Base-by-base conservation (phyloP, 2,113 vertebrate genomes). In the Spea bombifrons region DNA sequence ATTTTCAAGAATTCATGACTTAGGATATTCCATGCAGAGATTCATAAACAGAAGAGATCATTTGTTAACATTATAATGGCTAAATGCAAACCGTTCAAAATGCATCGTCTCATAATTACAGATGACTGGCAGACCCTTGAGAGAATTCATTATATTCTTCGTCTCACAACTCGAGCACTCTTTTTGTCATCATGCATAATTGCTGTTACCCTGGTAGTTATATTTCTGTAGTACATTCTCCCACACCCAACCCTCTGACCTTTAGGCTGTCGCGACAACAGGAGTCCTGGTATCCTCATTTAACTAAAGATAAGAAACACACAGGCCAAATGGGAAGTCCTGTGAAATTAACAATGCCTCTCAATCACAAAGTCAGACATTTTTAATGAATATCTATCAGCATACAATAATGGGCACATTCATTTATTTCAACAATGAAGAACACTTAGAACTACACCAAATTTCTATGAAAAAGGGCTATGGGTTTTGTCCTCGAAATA, bases 121-220 rank as follows among this genome's bases (percentile, higher is more conserved):
- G 78, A 80, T 74, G 78, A 80, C 68, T 80, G 78, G 71, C 71
- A 80, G 65, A 46, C 77, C 47, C 65, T 80, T 80, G 71, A 70
- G 17, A 80, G 16, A 80, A 59, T 68, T n/a, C 72, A 74, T 80
- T 80, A 74, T 50, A 52, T 50, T 48, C 45, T 46, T 68, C 71
- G 49, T 79, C 43, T 48, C 50, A 9, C 61, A 67, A 80, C 10
- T 55, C 49, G 45, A 80, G 66, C 43, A 15, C 63, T 66, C 69
- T 55, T 47, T n/a, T 55, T 15, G 10, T 80, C 61, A 67, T 74
- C 30, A 65, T 80, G 78, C 78, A 74, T 74, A 74, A 74, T 74
- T 80, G 78, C 78, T 61, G 78, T 74, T 74, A 50, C 78, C 70
- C 13, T 1, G 77, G 71, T 67, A 67, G 71, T 48, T 44, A 43